Evolutionary conservation across 2,888 invertebrate genomes (phyloP).

Genomic region (Invenusta paracnida): DNA sequence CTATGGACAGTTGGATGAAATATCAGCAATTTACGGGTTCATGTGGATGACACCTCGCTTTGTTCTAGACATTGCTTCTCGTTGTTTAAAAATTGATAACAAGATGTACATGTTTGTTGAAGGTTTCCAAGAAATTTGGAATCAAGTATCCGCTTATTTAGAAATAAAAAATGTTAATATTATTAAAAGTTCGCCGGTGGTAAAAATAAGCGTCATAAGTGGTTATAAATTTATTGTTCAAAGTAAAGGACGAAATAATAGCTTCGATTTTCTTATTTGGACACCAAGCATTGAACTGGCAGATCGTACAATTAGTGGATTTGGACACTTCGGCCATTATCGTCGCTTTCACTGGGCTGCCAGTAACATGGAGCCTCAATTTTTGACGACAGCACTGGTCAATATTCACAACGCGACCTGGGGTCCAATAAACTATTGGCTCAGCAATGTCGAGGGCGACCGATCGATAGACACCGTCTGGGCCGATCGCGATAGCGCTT

Average conservation of each 20-base stretch:
- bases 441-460: background rate
- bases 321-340: background rate
- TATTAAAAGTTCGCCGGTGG: background rate
- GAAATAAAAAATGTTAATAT: background rate
- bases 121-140: background rate
- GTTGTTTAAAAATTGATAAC: background rate
- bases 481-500: background rate
- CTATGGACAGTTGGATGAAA: background rate
- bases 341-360: background rate
- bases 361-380: background rate
- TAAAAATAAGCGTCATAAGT: background rate
- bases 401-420: background rate
- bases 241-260: background rate
- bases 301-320: background rate
- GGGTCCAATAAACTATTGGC: background rate
- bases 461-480: background rate
- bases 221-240: background rate
- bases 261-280: background rate
- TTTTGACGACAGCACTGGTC: background rate
- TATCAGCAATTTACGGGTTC: conserved; percentile 25
- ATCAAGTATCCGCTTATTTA: background rate
- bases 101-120: conserved; percentile 20
- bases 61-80: background rate
- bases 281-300: background rate
- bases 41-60: conserved; percentile 24